phyloP scores from a whole-genome alignment of 2,888 invertebrate genomes.

The Leistus spinibarbis region DNA sequence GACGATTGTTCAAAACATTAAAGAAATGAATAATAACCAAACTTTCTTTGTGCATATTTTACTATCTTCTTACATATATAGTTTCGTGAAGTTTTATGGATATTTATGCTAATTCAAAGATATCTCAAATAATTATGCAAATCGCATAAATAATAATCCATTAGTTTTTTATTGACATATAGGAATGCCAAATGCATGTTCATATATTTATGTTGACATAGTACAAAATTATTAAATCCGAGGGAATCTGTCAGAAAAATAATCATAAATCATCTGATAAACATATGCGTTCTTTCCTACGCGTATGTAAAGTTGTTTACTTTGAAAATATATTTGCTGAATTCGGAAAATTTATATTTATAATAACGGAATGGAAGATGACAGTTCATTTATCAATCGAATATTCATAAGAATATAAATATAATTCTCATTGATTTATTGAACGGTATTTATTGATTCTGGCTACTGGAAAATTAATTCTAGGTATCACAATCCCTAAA shows the following conservation, averaged over 20 bases:
- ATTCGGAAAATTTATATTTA: constrained; percentile 21
- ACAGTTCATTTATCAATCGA: constrained; percentile 8
- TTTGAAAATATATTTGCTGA: constrained; percentile 19
- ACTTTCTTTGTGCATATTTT: neutral
- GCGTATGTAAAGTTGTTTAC: constrained; percentile 29
- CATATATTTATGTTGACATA: constrained; percentile 35
- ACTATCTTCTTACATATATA: neutral
- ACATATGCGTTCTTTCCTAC: constrained; percentile 32
- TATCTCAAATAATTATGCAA: constrained; percentile 27
- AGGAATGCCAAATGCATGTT: constrained; percentile 36
- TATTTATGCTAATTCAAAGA: constrained; percentile 24
- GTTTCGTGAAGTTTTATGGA: neutral
- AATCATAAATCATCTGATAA: constrained; percentile 32
- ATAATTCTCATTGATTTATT: constrained; percentile 5
- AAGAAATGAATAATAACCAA: neutral
- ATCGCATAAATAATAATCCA: constrained; percentile 28
- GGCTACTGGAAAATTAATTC: neutral
- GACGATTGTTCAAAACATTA: neutral
- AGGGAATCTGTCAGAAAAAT: constrained; percentile 34
- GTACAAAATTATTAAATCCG: constrained; percentile 32
- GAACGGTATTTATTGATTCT: constrained; percentile 1
- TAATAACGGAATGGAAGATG: constrained; percentile 25
- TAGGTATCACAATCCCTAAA: too few relatives aligned
- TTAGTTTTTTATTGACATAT: constrained; percentile 18
- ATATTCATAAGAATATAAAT: neutral